Percentiles rank a stretch among this genome's conserved stretches.
Evolutionary conservation across 2,797 vertebrate species (phyloP).

Genomic region (Micropoecilia bifurca): DNA sequence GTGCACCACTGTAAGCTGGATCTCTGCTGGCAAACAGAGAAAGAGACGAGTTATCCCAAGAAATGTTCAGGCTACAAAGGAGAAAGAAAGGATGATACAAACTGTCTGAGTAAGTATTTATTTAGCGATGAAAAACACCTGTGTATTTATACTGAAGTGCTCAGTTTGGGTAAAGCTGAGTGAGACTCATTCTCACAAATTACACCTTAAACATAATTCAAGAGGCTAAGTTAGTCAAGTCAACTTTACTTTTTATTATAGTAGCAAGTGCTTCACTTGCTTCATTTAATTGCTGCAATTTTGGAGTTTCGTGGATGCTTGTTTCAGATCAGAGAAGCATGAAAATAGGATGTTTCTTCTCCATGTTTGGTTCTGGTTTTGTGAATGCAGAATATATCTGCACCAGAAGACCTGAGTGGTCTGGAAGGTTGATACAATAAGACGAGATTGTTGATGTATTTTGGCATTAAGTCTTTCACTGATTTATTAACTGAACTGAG

Average conservation of each 20-base stretch:
- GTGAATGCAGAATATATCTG: not conserved
- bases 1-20: not conserved
- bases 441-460: not conserved
- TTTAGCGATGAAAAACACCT: not conserved
- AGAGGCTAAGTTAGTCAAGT: not conserved
- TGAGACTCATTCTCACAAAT: not conserved
- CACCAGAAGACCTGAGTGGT: no score
- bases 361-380: not conserved
- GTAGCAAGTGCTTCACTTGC: not conserved
- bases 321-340: not conserved
- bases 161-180: not conserved
- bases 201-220: not conserved
- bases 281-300: not conserved
- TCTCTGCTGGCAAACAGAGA: not conserved
- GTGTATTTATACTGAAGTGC: not conserved
- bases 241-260: not conserved
- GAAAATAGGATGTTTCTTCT: not conserved
- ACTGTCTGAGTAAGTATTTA: not conserved
- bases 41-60: not conserved
- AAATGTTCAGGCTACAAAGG: not conserved
- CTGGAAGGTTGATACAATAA: not conserved
- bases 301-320: not conserved
- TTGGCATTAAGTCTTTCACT: not conserved
- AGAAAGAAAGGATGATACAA: not conserved
- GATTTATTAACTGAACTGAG: not conserved